Evolutionary conservation across 2,888 invertebrate species (phyloP).

Genomic region (Drosophila monieri): DNA sequence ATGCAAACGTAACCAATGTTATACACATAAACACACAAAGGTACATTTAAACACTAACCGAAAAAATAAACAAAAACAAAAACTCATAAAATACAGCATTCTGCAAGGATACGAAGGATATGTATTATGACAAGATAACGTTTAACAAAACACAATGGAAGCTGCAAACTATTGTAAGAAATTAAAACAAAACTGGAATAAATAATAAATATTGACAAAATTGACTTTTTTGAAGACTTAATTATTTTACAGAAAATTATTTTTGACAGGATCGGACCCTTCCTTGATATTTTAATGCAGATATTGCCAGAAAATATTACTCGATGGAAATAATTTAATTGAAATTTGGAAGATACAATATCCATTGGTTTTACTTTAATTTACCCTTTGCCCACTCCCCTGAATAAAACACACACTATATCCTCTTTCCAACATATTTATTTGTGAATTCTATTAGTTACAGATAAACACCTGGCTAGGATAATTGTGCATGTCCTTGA

Average conservation of each 20-base stretch:
- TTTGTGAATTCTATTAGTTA: no score
- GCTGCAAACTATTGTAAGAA: slow-evolving; percentile 66
- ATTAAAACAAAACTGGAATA: slow-evolving; percentile 61
- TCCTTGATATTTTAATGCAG: no score
- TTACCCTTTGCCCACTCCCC: no score
- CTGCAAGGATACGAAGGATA: slow-evolving; percentile 32
- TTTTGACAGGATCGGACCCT: no score
- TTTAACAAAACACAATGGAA: slow-evolving; percentile 48
- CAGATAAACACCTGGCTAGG: no score
- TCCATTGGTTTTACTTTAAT: no score
- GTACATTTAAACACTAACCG: slow-evolving; percentile 28
- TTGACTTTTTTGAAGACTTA: neutral
- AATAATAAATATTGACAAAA: slow-evolving; percentile 63
- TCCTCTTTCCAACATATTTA: no score
- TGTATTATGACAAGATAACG: slow-evolving; percentile 40
- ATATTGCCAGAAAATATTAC: neutral
- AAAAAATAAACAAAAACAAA: slow-evolving; percentile 11
- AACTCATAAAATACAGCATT: slow-evolving; percentile 33
- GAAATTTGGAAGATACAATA: no score
- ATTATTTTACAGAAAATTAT: neutral
- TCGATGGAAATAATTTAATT: no score
- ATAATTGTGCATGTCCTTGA: no score
- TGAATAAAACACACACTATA: no score
- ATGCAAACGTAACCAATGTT: slow-evolving; percentile 69
- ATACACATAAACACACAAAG: slow-evolving; percentile 46